Evolutionary conservation across 2,888 invertebrate species (phyloP).

Genomic region (Blastobasis adustella): DNA sequence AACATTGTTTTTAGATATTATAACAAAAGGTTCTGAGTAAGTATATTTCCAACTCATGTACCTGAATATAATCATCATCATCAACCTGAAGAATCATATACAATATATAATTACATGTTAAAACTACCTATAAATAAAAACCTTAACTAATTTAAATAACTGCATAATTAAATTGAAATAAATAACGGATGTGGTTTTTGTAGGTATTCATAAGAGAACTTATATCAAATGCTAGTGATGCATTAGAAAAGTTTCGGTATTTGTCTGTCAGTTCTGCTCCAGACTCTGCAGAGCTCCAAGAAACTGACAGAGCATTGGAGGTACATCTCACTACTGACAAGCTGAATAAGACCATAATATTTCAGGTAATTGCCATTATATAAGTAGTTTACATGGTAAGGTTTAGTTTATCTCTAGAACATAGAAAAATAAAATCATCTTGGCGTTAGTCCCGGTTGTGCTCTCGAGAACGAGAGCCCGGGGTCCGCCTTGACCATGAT

Average conservation of each 20-base stretch:
- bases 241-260: slow-evolving; percentile 94
- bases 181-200: too few relatives aligned
- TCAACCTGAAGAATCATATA: background rate
- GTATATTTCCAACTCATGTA: too few relatives aligned
- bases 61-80: background rate
- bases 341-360: slow-evolving; percentile 85
- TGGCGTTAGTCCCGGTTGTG: too few relatives aligned
- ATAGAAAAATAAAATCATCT: too few relatives aligned
- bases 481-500: too few relatives aligned
- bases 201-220: slow-evolving; percentile 96
- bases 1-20: too few relatives aligned
- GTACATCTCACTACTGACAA: slow-evolving; percentile 94
- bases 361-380: slow-evolving; percentile 78
- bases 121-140: too few relatives aligned
- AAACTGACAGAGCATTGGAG: slow-evolving; percentile 82
- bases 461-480: too few relatives aligned
- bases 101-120: background rate
- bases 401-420: too few relatives aligned
- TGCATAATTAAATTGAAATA: background rate
- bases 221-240: slow-evolving; percentile 98
- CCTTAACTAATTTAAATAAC: too few relatives aligned
- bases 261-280: slow-evolving; percentile 76
- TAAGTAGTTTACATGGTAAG: too few relatives aligned
- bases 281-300: slow-evolving; percentile 64
- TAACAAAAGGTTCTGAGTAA: too few relatives aligned